Evolutionary conservation across 2,797 vertebrate species (phyloP).

Genomic region (Clamator glandarius): DNA sequence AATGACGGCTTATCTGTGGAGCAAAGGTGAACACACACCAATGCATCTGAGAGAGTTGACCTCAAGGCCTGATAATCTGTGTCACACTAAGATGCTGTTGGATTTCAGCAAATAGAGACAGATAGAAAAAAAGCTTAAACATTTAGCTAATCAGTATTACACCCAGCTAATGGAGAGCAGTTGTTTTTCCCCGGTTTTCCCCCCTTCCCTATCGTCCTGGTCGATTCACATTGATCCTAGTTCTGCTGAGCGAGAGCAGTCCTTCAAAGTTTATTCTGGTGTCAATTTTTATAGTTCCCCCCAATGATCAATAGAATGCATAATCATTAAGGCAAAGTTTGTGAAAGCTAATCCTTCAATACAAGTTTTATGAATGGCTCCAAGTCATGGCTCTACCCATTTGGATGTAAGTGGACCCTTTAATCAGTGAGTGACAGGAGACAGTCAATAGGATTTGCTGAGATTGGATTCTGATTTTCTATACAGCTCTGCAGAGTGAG

Average conservation of each 20-base stretch:
- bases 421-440: conserved; percentile 79
- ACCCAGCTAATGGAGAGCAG: conserved; percentile 75
- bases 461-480: conserved; percentile 59
- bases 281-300: conserved; percentile 85
- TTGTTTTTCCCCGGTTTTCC: neutral
- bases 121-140: neutral
- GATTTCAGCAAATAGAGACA: conserved; percentile 25
- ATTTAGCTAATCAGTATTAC: conserved; percentile 59
- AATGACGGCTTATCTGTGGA: neutral
- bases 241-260: conserved; percentile 76
- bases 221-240: conserved; percentile 80
- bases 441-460: conserved; percentile 69
- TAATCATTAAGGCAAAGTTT: conserved; percentile 84
- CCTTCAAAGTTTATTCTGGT: conserved; percentile 85
- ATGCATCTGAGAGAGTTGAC: neutral
- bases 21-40: neutral
- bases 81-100: neutral
- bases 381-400: conserved; percentile 65
- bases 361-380: conserved; percentile 82
- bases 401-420: conserved; percentile 78
- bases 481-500: conserved; percentile 43
- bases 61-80: neutral
- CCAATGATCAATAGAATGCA: conserved; percentile 76
- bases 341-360: conserved; percentile 80
- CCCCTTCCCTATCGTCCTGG: conserved; percentile 39